Evolutionary conservation across 2,888 invertebrate species (phyloP), one percentile per base, ranked within the genome.

Genomic region (Amorpha juglandis): DNA sequence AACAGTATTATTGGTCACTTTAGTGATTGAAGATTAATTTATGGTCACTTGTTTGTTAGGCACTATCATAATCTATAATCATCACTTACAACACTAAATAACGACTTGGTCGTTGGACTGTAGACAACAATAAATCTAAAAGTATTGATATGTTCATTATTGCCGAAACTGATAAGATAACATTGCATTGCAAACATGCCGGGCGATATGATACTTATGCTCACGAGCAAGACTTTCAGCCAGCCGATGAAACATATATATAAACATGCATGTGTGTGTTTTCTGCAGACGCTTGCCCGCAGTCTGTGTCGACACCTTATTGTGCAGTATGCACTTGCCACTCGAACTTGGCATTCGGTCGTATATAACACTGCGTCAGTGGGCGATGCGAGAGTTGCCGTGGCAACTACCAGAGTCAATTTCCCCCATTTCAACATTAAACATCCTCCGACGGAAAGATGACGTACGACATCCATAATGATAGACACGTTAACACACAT

Each of bases 391-490:
- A 89, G 91, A 82, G 89, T 82, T 84, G 82, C 81, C 67, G 67
- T 66, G 68, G 83, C 84, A 84, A 88, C 91, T 85, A 91, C 91
- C 92, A 93, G 91, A 90, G 91, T 92, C 93, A 93, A 90, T 81
- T 92, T 93, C 92, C 91, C 85, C 87, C 83, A 86, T 90, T 86
- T 92, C 91, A 91, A 89, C 78, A 79, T 85, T 87, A 90, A 91
- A 90, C 90, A 90, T 90, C 91, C 84, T 82, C 81, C 86, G 84
- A 87, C 85, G 77, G 78, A 86, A 88, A 91, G 91, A 92, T 91
- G 90, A 90, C 88, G 90, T 91, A 92, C 92, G 93, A 92, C 92
- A 92, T 88, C 79, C 85, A 92, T 86, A 79, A 88, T 82, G 79
- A 83, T 84, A 82, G 83, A 79, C 84, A 90, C 88, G 82, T 83